Evolutionary conservation across 2,888 invertebrate species (phyloP), one percentile per base, ranked within the genome.

Genomic region (Drosophila hamatofila): DNA sequence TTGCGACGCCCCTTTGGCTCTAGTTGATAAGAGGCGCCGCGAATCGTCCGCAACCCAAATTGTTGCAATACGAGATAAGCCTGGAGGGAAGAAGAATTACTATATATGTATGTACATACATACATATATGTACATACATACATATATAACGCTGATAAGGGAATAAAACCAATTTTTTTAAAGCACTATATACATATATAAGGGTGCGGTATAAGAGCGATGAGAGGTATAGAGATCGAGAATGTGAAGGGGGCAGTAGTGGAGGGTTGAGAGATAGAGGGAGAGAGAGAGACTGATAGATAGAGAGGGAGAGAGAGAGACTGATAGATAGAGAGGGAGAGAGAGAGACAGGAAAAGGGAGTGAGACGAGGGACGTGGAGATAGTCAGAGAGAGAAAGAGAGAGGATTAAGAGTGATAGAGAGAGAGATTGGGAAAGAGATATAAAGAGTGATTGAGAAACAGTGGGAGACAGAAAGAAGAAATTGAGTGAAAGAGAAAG

Each of bases 61-160:
- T 42, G 42, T 42, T 42, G 21, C 42, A 42, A 42, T 42, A 7
- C 21, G 42, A 42, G 42, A 42, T 42, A 42, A 42, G 42, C 21
- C 7, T 21, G 21, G 21, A 42, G 18, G 21, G 42, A 14, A 21
- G 39, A 39, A n/a, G 30, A 30, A 18, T 18, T 41, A 21, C 41
- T 21, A 42, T 18, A 41, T 41, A 18, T 2, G 2, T 41, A 41
- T 18, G 3, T 41, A 41, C 7, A 11, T 18, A n/a, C 2, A 5
- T 41, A 41, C 9, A n/a, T n/a, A 12, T 12, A 33, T 2, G 8
- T 39, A 39, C 9, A 39, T 16, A 14, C 2, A 14, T 14, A 35
- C 16, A 35, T 37, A 21, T 21, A 21, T 42, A 42, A 21, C 14
- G 21, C 21, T 42, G 42, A 42, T 42, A 42, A 42, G 42, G 21